Conservation (phyloP, 1,140 invertebrate genomes). For the Zaprionus ornatus region DNA sequence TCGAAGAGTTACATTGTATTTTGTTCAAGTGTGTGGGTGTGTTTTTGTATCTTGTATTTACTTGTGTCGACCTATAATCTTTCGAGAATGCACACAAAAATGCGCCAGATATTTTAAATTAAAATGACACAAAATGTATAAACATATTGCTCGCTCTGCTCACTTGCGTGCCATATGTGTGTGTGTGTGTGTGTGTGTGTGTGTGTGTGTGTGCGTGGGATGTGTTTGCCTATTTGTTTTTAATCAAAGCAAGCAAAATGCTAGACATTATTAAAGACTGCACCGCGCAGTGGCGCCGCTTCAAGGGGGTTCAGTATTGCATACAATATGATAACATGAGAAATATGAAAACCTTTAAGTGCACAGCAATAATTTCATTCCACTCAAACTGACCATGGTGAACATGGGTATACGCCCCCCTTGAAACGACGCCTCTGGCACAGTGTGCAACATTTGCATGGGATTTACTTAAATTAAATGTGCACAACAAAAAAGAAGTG, state of each 20-base stretch:
- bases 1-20: slow-evolving; percentile 24
- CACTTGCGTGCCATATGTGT: slow-evolving; percentile 13
- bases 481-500: slow-evolving; percentile 30
- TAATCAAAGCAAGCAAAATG: slow-evolving; percentile 33
- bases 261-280: slow-evolving; percentile 25
- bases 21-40: not conserved
- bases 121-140: slow-evolving; percentile 46
- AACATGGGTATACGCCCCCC: not conserved
- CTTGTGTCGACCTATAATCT: slow-evolving; percentile 29
- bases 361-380: not conserved
- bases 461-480: slow-evolving; percentile 52
- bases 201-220: slow-evolving; percentile 15
- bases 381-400: not conserved
- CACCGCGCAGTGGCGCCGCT: slow-evolving; percentile 9
- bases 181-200: slow-evolving; percentile 17
- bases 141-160: slow-evolving; percentile 19
- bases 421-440: slow-evolving; percentile 13
- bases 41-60: slow-evolving; percentile 12
- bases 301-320: not conserved
- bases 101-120: slow-evolving; percentile 48
- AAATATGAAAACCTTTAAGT: not conserved
- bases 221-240: slow-evolving; percentile 41
- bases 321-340: not conserved
- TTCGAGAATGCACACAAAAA: slow-evolving; percentile 41
- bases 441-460: slow-evolving; percentile 31